Conservation (phyloP, 1,140 invertebrate genomes). For the Eueides isabella region DNA sequence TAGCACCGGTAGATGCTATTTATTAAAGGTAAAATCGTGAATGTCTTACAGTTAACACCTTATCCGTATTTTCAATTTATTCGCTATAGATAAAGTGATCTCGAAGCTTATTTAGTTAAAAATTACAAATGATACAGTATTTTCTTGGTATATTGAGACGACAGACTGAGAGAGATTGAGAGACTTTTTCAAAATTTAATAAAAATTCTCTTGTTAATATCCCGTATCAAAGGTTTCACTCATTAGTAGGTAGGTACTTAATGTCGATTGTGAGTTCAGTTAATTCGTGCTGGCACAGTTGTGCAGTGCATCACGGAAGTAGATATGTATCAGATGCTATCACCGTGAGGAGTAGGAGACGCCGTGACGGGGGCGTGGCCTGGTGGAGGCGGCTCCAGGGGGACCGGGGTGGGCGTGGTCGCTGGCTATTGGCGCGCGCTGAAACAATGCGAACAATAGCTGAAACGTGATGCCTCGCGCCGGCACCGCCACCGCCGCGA, state of each 20-base stretch:
- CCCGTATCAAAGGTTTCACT: background rate
- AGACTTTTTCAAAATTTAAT: background rate
- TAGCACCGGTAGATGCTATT: background rate
- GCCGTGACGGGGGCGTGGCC: conserved; percentile 29
- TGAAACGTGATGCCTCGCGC: conserved; percentile 25
- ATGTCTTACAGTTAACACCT: conserved; percentile 1
- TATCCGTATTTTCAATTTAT: conserved; percentile 7
- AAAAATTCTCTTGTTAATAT: background rate
- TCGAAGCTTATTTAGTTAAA: background rate
- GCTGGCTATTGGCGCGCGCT: conserved; percentile 37
- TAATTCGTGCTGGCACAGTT: conserved; percentile 2
- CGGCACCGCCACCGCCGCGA: background rate
- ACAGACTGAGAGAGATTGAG: too few species aligned
- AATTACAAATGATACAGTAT: too few species aligned
- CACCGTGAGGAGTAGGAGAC: conserved; percentile 11
- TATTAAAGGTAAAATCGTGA: conserved; percentile 10
- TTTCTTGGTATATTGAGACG: background rate
- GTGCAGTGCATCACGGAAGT: conserved; percentile 1
- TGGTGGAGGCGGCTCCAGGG: conserved; percentile 26
- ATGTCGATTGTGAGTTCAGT: background rate
- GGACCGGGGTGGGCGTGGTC: conserved; percentile 25
- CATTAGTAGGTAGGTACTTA: conserved; percentile 2
- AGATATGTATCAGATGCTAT: background rate
- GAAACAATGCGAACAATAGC: conserved; percentile 39
- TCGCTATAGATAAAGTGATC: background rate